Evolutionary conservation across 1,140 invertebrate species (phyloP).

Genomic region (Dermatophagoides farinae): DNA sequence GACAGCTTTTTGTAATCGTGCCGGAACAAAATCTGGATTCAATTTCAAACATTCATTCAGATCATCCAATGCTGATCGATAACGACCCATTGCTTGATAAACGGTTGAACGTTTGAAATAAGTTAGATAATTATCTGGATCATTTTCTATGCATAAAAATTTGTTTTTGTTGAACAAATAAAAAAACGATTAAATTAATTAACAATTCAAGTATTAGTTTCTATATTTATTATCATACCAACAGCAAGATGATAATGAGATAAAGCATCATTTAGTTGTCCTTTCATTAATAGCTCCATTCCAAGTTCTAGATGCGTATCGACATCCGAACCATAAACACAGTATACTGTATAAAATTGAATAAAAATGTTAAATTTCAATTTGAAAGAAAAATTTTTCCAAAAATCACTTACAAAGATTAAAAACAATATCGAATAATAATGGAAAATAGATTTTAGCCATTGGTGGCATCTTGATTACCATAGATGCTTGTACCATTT

Average conservation of each 20-base stretch:
- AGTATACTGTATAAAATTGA: background rate
- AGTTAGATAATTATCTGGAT: slow-evolving; percentile 85
- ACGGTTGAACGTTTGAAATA: slow-evolving; percentile 88
- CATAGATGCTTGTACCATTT: no score
- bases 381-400: background rate
- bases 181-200: background rate
- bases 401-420: background rate
- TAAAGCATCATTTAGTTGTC: slow-evolving; percentile 84
- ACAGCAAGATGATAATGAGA: slow-evolving; percentile 95
- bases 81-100: slow-evolving; percentile 84
- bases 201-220: slow-evolving; percentile 9
- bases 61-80: slow-evolving; percentile 80
- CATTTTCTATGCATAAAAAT: slow-evolving; percentile 66
- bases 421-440: background rate
- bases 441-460: no score
- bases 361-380: background rate
- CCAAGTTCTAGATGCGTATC: slow-evolving; percentile 82
- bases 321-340: slow-evolving; percentile 38
- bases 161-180: slow-evolving; percentile 7
- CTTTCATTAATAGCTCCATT: slow-evolving; percentile 63
- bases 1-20: slow-evolving; percentile 61
- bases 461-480: no score
- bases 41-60: slow-evolving; percentile 74
- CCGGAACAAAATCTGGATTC: slow-evolving; percentile 80
- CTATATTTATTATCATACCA: slow-evolving; percentile 37